Conservation (phyloP, 2,888 invertebrate genomes). For the Drosophila greeni region DNA sequence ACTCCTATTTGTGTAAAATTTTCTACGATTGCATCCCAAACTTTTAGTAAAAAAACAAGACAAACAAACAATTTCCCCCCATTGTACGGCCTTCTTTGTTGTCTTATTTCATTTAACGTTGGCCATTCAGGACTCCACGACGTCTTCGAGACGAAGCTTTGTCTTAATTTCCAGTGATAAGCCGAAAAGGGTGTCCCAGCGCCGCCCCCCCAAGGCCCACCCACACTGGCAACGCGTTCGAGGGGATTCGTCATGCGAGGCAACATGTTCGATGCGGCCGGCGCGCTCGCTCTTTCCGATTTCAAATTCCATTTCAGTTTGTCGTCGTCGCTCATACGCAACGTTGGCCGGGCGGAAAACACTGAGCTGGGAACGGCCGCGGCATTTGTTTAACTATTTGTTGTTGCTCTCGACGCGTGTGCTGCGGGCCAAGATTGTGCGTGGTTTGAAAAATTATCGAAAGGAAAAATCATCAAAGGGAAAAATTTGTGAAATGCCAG, state of each 20-base stretch:
- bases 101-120: slow-evolving; percentile 54
- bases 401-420: slow-evolving; percentile 26
- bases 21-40: not conserved
- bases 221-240: slow-evolving; percentile 47
- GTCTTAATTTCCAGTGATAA: slow-evolving; percentile 72
- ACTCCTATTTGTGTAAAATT: too few species aligned
- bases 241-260: slow-evolving; percentile 24
- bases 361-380: not conserved
- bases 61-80: not conserved
- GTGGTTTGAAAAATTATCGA: slow-evolving; percentile 33
- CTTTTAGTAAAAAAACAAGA: not conserved
- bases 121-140: slow-evolving; percentile 8
- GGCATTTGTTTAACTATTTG: slow-evolving; percentile 11
- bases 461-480: slow-evolving; percentile 21
- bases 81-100: slow-evolving; percentile 8
- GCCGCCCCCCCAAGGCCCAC: slow-evolving; percentile 6
- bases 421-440: slow-evolving; percentile 22
- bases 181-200: slow-evolving; percentile 39
- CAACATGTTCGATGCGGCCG: slow-evolving; percentile 37
- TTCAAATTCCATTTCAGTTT: slow-evolving; percentile 46
- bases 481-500: slow-evolving; percentile 21
- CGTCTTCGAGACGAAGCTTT: slow-evolving; percentile 38
- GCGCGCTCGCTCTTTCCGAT: slow-evolving; percentile 19
- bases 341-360: slow-evolving; percentile 45
- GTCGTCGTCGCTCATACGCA: slow-evolving; percentile 57